Evolutionary conservation across 2,797 vertebrate species (phyloP), one percentile per base, ranked within the genome.

Genomic region (Austrolebias charrua): DNA sequence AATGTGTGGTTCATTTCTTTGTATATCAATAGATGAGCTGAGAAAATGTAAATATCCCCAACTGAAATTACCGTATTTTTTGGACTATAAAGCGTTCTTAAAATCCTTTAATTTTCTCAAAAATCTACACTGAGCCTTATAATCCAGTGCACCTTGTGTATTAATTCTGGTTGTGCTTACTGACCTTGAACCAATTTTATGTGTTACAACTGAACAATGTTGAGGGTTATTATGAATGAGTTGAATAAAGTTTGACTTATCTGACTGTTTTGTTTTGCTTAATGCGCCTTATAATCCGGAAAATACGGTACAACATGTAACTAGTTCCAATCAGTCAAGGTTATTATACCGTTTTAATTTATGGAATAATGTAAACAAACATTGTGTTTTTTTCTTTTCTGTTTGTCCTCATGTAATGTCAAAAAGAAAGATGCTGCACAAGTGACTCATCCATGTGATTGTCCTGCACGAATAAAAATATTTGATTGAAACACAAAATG

Each of bases 281-380:
- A 24, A 24, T 24, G 24, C 24, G 24, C 24, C 24, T 24, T 24
- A 24, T 24, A 24, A 24, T 24, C 24, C 24, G 24, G 3, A 24
- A 24, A 24, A 24, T 24, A 24, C 24, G 24, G 24, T 24, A 24
- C 6, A 73, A 55, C 20, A 60, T 51, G 2, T 76, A 73, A 70
- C 72, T 76, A 82, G 20, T 81, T 85, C 84, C 79, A 33, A 84
- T 56, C 81, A 87, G 82, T 85, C 84, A 89, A 90, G 86, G 80
- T 84, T 31, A 56, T 50, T 24, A 24, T 24, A 24, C 24, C 11
- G 15, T 0, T 20, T 4, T 44, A 48, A 40, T 14, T 43, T 14
- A 6, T 1, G 43, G 4, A 44, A 44, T 40, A 40, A 13, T 40
- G 12, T 40, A 40, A 40, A 13, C 38, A 40, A 40, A 40, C 38